These are phyloP conservation scores for Alviniconcha strummeri DNA, from an alignment of 2,888 invertebrate genomes.

Conservation along the genomic window DNA sequence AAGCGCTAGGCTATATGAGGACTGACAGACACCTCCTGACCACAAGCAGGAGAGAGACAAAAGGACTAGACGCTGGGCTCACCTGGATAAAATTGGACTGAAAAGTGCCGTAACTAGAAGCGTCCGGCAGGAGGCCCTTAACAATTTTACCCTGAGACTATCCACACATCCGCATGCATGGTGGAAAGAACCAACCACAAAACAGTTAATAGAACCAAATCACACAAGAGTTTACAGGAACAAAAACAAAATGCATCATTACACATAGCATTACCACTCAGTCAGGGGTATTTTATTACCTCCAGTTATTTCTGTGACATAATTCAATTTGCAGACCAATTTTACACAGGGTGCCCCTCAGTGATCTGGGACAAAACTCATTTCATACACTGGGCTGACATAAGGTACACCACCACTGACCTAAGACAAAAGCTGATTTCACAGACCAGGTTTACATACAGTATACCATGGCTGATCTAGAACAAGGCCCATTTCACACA, in stretches of 20 bases:
- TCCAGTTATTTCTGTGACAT: too few species aligned
- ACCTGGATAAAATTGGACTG: conserved; percentile 52
- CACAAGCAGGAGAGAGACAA: neutral
- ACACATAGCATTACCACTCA: too few species aligned
- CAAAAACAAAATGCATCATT: conserved; percentile 6
- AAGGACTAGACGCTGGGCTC: conserved; percentile 35
- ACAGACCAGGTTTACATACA: too few species aligned
- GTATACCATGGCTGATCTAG: too few species aligned
- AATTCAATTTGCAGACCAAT: too few species aligned
- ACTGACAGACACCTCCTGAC: neutral
- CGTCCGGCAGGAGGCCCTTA: conserved; percentile 48
- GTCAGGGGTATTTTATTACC: too few species aligned
- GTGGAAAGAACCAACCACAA: neutral
- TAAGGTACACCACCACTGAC: too few species aligned
- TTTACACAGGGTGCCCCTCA: too few species aligned
- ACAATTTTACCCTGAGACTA: conserved; percentile 53
- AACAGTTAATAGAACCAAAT: neutral
- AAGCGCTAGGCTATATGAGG: neutral
- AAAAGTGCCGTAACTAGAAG: conserved; percentile 57
- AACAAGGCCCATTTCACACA: too few species aligned
- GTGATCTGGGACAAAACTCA: too few species aligned
- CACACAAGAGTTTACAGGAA: conserved; percentile 18
- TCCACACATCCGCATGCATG: conserved; percentile 8
- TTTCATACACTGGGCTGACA: too few species aligned
- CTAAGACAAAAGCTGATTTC: too few species aligned